A percentile compares a stretch with the other conserved stretches of the same genome.
Conservation (phyloP, 2,888 invertebrate species). For the Orthosia gracilis region DNA sequence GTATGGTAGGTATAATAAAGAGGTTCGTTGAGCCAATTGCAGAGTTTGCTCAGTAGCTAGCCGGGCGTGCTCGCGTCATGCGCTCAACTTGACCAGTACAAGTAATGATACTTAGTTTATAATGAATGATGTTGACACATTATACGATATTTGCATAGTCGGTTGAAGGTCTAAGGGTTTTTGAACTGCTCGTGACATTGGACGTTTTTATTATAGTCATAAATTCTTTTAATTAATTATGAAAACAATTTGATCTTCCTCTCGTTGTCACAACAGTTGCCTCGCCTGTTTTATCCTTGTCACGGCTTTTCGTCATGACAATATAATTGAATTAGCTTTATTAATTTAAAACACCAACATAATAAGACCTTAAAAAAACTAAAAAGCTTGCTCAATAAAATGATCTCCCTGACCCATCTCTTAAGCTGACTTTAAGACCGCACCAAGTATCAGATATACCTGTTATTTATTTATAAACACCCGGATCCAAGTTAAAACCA, state of each 20-base stretch:
- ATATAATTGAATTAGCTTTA: slow-evolving; percentile 1
- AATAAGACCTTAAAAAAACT: neutral
- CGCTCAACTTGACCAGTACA: slow-evolving; percentile 42
- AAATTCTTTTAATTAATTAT: slow-evolving; percentile 30
- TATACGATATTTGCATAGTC: slow-evolving; percentile 42
- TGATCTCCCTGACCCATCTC: slow-evolving; percentile 15
- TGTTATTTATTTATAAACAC: slow-evolving; percentile 52
- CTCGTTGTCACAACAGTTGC: neutral
- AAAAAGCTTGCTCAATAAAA: slow-evolving; percentile 27
- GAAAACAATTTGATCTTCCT: slow-evolving; percentile 17
- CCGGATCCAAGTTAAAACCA: slow-evolving; percentile 29
- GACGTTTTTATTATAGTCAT: slow-evolving; percentile 1
- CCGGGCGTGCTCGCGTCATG: slow-evolving; percentile 38
- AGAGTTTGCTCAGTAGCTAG: slow-evolving; percentile 35
- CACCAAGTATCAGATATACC: slow-evolving; percentile 36
- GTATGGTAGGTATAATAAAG: slow-evolving; percentile 37
- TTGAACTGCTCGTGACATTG: slow-evolving; percentile 48
- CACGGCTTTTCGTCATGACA: slow-evolving; percentile 2
- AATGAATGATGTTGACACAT: slow-evolving; percentile 55
- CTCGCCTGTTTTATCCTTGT: neutral
- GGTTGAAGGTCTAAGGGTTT: slow-evolving; percentile 60
- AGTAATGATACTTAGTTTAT: slow-evolving; percentile 53
- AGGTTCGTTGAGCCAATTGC: slow-evolving; percentile 62
- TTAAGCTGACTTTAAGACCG: slow-evolving; percentile 42
- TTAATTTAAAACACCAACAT: slow-evolving; percentile 1